Evolutionary conservation across 1,140 invertebrate species (phyloP), one percentile per base, ranked within the genome.

Genomic region (Lasioglossum baleicum): DNA sequence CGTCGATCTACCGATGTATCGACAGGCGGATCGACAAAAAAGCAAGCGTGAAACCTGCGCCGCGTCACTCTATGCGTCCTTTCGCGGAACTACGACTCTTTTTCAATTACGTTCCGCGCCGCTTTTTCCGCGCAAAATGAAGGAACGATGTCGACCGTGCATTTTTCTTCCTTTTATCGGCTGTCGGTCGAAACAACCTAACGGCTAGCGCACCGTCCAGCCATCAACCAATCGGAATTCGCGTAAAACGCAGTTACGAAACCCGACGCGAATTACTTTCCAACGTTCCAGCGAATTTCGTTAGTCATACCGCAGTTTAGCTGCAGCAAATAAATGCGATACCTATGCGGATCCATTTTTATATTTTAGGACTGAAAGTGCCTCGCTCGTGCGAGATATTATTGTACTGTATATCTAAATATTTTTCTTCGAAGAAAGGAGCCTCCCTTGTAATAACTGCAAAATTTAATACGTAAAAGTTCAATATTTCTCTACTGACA

Each of bases 161-260:
- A 7, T 63, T 17, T 35, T 35, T 35, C 8, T 31, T 7, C 31
- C 61, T 53, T 6, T 15, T 15, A 20, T n/a, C 17, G n/a, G 56
- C 20, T 58, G 56, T 58, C 56, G 20, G 17, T 58, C 61, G 61
- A 63, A 10, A 7, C 15, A 48, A 17, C 5, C 11, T 48, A 48
- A 48, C 44, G 44, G 20, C 15, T 0, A 2, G 17, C 17, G 60
- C 60, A n/a, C 1, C 44, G 22, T 35, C 64, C 51, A 6, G 13
- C 15, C 51, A 53, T 15, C 31, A 31, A 26, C 63, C 17, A 78
- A 51, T 44, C 15, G 26, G 44, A 80, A 75, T 79, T 58, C 42
- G 66, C 2, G 10, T 15, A 65, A 60, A 58, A 61, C 15, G 13
- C 22, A 1, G 31, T 83, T 69, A 51, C 64, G 77, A 84, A 83